Percentiles rank a stretch among this genome's conserved stretches.
These are phyloP conservation scores for Hirudo medicinalis DNA, from an alignment of 1,140 invertebrate species.

Conservation along the genomic window DNA sequence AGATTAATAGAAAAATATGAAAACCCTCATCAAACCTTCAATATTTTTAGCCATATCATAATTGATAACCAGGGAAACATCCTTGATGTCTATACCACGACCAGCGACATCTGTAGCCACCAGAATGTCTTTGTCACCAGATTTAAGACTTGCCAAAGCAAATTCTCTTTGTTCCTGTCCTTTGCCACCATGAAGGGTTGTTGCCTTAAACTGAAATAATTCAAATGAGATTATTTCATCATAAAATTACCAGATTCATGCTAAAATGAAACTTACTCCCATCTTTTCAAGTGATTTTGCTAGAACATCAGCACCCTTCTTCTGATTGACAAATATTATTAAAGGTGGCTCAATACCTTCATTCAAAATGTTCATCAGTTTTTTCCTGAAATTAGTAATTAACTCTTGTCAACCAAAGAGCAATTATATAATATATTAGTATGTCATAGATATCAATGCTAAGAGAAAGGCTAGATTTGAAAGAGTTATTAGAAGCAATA, in stretches of 20 bases:
- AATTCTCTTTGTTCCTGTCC: conserved; percentile 99
- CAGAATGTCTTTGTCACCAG: conserved; percentile 83
- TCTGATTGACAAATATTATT: conserved; percentile 99
- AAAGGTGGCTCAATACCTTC: conserved; percentile 82
- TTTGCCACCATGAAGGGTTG: conserved; percentile 96
- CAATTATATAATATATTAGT: no score
- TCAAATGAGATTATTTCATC: not conserved
- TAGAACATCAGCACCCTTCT: conserved; percentile 95
- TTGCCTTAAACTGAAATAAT: conserved; percentile 64
- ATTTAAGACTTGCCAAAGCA: conserved; percentile 85
- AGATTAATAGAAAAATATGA: no score
- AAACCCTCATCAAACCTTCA: conserved; percentile 52
- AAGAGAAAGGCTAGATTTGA: no score
- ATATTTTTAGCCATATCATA: conserved; percentile 99
- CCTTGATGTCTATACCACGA: conserved; percentile 99
- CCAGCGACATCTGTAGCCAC: conserved; percentile 99
- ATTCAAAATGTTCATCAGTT: conserved; percentile 47
- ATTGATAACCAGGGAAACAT: conserved; percentile 95
- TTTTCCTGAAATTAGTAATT: conserved; percentile 34
- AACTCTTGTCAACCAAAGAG: no score
- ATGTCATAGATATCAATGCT: no score
- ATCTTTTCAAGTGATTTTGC: conserved; percentile 93
- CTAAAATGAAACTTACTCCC: conserved; percentile 49
- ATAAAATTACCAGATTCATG: not conserved
- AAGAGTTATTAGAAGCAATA: not conserved